Base-by-base conservation (phyloP, 2,113 vertebrate genomes). In the Tyto alba region DNA sequence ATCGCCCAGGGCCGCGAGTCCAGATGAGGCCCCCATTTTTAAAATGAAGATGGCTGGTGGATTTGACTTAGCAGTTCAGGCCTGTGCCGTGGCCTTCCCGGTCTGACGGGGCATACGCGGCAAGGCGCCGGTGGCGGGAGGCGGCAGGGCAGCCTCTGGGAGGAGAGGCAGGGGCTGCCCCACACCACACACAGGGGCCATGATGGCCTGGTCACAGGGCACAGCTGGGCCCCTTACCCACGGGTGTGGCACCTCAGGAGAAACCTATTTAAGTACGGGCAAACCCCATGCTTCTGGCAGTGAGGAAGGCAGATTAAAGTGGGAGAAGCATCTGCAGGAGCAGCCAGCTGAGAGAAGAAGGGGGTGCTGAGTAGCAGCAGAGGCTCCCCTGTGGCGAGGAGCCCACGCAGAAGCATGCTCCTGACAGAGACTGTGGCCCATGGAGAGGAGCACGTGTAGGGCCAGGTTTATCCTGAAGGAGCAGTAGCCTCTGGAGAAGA, bases 31-130 rank as follows among this genome's bases (percentile, higher is more conserved):
- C 11, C 5, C 2, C 23, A 1, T 34, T 5, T 79, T 47, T 17
- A 72, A 60, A 84, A 26, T 3, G 4, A 32, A 19, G 21, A 13
- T 16, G n/a, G 3, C 10, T 9, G 26, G 14, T 14, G 47, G 23
- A 29, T 7, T 43, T 0, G 0, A 81, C 40, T 4, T 16, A 50
- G 48, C 18, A 11, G 19, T 13, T 40, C 0, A 18, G 9, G 48
- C 25, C 4, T 5, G 0, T 0, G 7, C 20, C 1, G 0, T 0
- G 3, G 14, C 36, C 16, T 20, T 26, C 34, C 25, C 0, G 2
- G 16, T 3, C 21, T 1, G 30, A 4, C 38, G 3, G n/a, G 9
- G 4, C 9, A 2, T 7, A 1, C 0, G 11, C 1, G 38, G 32
- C 0, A 13, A 52, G 63, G 23, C 1, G 1, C 0, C 10, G 25